phyloP scores from a whole-genome alignment of 2,797 vertebrate species.

The Rhodeus uyekii region DNA sequence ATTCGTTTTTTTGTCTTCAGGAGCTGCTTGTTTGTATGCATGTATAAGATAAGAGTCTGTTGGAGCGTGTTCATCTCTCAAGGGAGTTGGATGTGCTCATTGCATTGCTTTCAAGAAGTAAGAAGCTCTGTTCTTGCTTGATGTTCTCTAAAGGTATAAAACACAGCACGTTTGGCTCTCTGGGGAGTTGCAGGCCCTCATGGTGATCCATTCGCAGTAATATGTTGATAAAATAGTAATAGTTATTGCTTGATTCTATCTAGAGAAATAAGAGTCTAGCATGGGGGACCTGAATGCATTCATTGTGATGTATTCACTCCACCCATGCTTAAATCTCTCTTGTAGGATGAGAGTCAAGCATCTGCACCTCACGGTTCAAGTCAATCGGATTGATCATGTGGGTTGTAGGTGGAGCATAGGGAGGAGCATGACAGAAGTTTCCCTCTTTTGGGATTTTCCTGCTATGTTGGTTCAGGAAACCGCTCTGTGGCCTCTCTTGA shows the following conservation, averaged over 20 bases:
- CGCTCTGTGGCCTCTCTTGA: background rate
- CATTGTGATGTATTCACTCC: background rate
- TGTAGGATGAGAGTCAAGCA: background rate
- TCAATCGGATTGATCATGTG: too few relatives aligned
- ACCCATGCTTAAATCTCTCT: background rate
- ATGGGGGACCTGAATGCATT: background rate
- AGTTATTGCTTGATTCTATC: too few relatives aligned
- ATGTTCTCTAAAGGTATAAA: background rate
- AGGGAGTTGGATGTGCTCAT: background rate
- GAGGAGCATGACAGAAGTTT: background rate
- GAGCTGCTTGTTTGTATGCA: background rate
- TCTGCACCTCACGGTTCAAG: background rate
- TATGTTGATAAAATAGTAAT: too few relatives aligned
- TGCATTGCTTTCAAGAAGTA: too few relatives aligned
- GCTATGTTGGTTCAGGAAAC: background rate
- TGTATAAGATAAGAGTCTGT: background rate
- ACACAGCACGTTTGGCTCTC: background rate
- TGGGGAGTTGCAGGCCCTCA: background rate
- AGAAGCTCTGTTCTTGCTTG: background rate
- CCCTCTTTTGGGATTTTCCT: background rate
- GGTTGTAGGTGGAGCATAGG: too few relatives aligned
- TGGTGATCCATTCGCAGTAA: background rate
- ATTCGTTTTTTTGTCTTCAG: background rate
- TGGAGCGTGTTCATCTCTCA: background rate
- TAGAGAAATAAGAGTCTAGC: too few relatives aligned